Evolutionary conservation across 2,797 vertebrate species (phyloP).

Genomic region (Saxicola maurus): DNA sequence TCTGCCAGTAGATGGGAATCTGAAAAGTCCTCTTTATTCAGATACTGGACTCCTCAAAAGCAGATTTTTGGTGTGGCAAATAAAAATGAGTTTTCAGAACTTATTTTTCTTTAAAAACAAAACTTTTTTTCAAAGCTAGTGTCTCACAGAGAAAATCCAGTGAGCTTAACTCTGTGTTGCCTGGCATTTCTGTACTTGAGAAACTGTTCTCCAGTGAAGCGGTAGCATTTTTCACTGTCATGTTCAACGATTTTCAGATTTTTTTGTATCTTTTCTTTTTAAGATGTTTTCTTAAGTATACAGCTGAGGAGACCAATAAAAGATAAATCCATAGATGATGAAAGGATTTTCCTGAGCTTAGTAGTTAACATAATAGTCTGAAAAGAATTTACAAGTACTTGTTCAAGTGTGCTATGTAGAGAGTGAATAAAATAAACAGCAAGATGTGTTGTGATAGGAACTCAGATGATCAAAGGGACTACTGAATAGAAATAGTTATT

Average conservation of each 20-base stretch:
- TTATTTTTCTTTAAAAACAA: background rate
- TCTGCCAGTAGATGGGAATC: background rate
- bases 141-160: slow-evolving; percentile 31
- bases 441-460: slow-evolving; percentile 64
- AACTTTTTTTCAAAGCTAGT: background rate
- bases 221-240: background rate
- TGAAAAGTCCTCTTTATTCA: background rate
- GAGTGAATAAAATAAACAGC: slow-evolving; percentile 68
- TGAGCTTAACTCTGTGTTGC: slow-evolving; percentile 38
- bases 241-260: slow-evolving; percentile 9
- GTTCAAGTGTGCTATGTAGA: slow-evolving; percentile 34
- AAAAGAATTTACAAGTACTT: slow-evolving; percentile 61
- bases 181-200: background rate
- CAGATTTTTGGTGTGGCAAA: background rate
- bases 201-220: background rate
- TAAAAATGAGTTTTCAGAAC: slow-evolving; percentile 19
- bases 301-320: slow-evolving; percentile 36
- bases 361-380: slow-evolving; percentile 59
- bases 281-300: slow-evolving; percentile 49
- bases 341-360: slow-evolving; percentile 61
- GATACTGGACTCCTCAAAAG: background rate
- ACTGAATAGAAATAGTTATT: slow-evolving; percentile 63
- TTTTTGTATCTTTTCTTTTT: slow-evolving; percentile 42
- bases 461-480: slow-evolving; percentile 65
- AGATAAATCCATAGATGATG: slow-evolving; percentile 49